A percentile compares a stretch with the other conserved stretches of the same genome.
phyloP scores from a whole-genome alignment of 2,888 invertebrate genomes.

The Scaptomyza flava region DNA sequence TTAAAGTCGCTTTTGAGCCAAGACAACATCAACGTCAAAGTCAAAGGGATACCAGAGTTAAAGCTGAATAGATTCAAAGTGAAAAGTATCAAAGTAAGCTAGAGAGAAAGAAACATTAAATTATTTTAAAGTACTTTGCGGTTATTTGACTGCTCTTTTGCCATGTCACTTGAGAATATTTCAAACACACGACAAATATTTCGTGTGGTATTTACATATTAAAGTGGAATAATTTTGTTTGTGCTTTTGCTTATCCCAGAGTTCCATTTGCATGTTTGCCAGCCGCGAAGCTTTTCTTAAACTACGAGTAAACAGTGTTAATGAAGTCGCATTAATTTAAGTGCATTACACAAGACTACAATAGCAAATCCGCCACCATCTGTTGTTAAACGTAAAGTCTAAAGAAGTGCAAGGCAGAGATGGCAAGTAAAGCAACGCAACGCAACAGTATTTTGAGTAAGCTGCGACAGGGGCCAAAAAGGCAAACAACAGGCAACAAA shows the following conservation, averaged over 20 bases:
- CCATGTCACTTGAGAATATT: conserved; percentile 41
- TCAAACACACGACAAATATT: conserved; percentile 36
- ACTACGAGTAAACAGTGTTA: conserved; percentile 74
- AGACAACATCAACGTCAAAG: conserved; percentile 32
- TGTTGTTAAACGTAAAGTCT: conserved; percentile 9
- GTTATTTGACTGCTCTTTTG: conserved; percentile 62
- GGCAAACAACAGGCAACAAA: conserved; percentile 31
- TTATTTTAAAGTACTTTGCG: conserved; percentile 74
- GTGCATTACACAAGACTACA: conserved; percentile 66
- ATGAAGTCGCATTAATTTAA: conserved; percentile 78
- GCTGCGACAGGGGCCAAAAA: conserved; percentile 32
- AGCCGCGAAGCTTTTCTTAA: conserved; percentile 33
- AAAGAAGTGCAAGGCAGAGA: neutral
- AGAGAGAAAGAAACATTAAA: conserved; percentile 39
- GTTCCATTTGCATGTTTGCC: conserved; percentile 55
- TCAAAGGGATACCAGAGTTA: conserved; percentile 24
- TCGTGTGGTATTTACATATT: conserved; percentile 43
- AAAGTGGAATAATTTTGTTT: conserved; percentile 37
- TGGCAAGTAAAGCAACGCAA: conserved; percentile 1
- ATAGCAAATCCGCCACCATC: conserved; percentile 30
- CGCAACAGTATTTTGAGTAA: conserved; percentile 12
- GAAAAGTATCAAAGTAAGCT: neutral
- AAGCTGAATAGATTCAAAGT: neutral
- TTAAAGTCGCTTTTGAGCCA: conserved; percentile 58
- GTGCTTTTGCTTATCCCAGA: conserved; percentile 14